phyloP scores from a whole-genome alignment of 2,888 invertebrate species.

The Microplitis deprimator region DNA sequence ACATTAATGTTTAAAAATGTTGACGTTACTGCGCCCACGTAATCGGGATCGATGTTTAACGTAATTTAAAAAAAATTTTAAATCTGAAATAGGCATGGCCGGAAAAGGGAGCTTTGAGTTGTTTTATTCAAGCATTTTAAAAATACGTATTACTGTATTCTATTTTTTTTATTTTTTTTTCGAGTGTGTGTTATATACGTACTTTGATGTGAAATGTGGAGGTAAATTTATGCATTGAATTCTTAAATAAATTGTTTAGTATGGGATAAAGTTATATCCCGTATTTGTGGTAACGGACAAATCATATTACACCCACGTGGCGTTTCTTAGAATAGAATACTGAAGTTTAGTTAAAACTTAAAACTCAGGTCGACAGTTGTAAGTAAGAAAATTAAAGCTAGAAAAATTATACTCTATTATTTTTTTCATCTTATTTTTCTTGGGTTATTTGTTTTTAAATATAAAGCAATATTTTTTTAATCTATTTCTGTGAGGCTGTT shows the following conservation, averaged over 20 bases:
- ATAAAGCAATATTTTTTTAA: neutral
- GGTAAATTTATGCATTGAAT: neutral
- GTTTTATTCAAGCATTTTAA: neutral
- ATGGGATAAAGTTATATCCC: conserved; percentile 18
- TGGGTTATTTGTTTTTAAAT: neutral
- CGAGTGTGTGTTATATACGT: neutral
- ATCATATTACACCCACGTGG: conserved; percentile 42
- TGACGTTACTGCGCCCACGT: too few species aligned
- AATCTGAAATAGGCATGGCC: neutral
- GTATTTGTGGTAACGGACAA: conserved; percentile 32
- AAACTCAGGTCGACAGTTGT: neutral
- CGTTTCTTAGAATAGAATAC: conserved; percentile 35
- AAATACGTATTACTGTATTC: neutral
- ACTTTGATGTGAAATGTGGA: neutral
- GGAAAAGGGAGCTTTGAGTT: neutral
- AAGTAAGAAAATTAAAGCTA: too few species aligned
- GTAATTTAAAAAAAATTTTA: too few species aligned
- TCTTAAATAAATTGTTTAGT: conserved; percentile 20
- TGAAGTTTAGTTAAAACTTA: neutral
- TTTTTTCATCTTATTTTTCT: neutral
- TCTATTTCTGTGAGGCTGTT: neutral
- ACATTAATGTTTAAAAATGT: too few species aligned
- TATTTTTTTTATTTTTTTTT: neutral
- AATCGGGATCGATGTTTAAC: too few species aligned
- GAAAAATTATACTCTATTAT: too few species aligned